phyloP scores from a whole-genome alignment of 1,140 invertebrate genomes.

The Subanguina moxae region DNA sequence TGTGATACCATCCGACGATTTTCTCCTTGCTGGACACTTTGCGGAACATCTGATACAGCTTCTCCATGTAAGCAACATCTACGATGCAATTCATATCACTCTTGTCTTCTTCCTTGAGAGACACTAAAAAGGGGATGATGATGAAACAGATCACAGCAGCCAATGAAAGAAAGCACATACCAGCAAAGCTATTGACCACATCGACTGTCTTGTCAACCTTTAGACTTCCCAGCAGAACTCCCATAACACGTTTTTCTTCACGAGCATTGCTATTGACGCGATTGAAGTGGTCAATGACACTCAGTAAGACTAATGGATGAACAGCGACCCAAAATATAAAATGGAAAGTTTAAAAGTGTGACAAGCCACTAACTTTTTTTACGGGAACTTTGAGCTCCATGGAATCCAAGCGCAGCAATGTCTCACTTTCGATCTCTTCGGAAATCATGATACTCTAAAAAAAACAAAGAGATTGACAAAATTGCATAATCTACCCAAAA shows the following conservation, averaged over 20 bases:
- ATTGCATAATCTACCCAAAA: no score
- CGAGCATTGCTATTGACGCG: conserved; percentile 93
- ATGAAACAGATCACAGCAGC: not conserved
- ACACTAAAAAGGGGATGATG: not conserved
- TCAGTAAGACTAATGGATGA: conserved; percentile 92
- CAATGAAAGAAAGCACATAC: conserved; percentile 65
- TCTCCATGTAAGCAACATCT: conserved; percentile 69
- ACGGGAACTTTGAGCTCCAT: conserved; percentile 50
- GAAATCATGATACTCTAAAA: no score
- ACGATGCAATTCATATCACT: not conserved
- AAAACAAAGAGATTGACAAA: no score
- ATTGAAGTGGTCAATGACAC: conserved; percentile 99
- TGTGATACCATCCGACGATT: conserved; percentile 99
- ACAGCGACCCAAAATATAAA: conserved; percentile 73
- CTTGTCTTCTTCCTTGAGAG: not conserved
- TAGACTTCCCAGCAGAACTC: conserved; percentile 91
- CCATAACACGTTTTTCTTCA: conserved; percentile 94
- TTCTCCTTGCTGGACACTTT: conserved; percentile 86
- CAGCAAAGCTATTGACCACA: conserved; percentile 99
- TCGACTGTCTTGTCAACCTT: conserved; percentile 88
- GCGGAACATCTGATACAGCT: conserved; percentile 99
- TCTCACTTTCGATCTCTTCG: no score
- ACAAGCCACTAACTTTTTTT: conserved; percentile 39
- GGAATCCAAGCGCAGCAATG: conserved; percentile 37
- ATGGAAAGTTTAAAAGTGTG: conserved; percentile 2